Evolutionary conservation across 2,797 vertebrate species (phyloP).

Genomic region (Leuciscus waleckii): DNA sequence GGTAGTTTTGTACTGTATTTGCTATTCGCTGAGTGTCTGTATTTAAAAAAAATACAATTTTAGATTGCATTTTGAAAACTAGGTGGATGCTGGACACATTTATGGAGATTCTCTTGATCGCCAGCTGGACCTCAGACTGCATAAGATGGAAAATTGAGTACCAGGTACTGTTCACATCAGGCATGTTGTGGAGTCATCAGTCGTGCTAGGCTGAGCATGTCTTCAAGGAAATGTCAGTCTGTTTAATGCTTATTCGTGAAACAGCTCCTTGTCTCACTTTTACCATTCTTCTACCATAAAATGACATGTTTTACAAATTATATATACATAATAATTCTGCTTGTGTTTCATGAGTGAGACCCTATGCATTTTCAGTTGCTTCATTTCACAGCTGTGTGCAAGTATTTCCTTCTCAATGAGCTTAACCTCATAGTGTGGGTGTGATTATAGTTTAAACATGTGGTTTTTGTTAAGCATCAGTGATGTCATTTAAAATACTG

Average conservation of each 20-base stretch:
- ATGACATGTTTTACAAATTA: neutral
- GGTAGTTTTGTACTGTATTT: neutral
- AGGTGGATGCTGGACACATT: slow-evolving; percentile 92
- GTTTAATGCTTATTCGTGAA: neutral
- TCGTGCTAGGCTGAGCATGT: neutral
- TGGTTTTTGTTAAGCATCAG: neutral
- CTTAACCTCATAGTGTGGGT: slow-evolving; percentile 4
- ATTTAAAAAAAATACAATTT: neutral
- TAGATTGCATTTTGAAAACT: slow-evolving; percentile 34
- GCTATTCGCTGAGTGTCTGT: neutral
- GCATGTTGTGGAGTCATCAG: slow-evolving; percentile 10
- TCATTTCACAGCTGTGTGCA: slow-evolving; percentile 14
- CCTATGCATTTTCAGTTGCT: neutral
- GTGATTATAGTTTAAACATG: slow-evolving; percentile 1
- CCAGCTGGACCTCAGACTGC: slow-evolving; percentile 88
- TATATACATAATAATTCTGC: neutral
- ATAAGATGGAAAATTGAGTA: slow-evolving; percentile 91
- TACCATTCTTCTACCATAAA: neutral
- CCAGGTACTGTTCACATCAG: slow-evolving; percentile 79
- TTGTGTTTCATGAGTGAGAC: neutral
- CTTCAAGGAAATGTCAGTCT: neutral
- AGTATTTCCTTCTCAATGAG: neutral
- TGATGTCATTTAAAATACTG: slow-evolving; percentile 10
- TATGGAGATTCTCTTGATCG: slow-evolving; percentile 88
- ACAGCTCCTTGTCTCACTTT: neutral